Base-by-base conservation (phyloP, 2,888 invertebrate species). In the Tinea trinotella region DNA sequence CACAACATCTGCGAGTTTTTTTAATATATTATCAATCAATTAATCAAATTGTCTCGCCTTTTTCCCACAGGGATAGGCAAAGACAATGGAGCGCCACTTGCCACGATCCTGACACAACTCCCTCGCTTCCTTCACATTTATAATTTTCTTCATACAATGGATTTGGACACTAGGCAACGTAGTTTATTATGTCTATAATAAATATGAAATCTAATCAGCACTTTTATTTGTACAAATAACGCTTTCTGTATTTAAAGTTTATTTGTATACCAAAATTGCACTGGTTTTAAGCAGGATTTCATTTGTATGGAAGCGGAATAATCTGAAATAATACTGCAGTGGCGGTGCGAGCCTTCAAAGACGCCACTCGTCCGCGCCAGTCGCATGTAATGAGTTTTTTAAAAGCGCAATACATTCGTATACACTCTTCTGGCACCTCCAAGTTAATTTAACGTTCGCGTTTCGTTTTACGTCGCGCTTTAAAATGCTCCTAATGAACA, bases 201-300 rank as follows among this genome's bases (percentile, higher is more conserved):
- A n/a, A n/a, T n/a, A n/a, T n/a, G n/a, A n/a, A n/a, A n/a, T n/a
- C n/a, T n/a, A n/a, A n/a, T n/a, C n/a, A 4, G n/a, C 30, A 30
- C 2, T 30, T 30, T 30, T 7, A 30, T 2, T 2, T 10, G 30
- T 30, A 7, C 30, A 40, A 40, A 40, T 13, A 15, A 40, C 40
- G 13, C 4, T 40, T 46, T 19, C 46, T 19, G 19, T 46, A 19
- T 79, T 71, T 74, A 71, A 79, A 76, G 76, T 79, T 80, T 81
- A 81, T 83, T 82, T 82, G 68, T 77, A 77, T 77, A 74, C 76
- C 80, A 70, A 83, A 84, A 83, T 79, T 83, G 84, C 83, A 82
- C 77, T 78, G 79, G 72, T 81, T 83, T n/a, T 83, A 83, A 83
- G 82, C 76, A 82, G 82, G 83, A 82, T 83, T 84, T 85, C 83